A percentile compares a stretch with the other conserved stretches of the same genome.
Conservation (phyloP, 2,113 vertebrate genomes). For the Prochilodus magdalenae region DNA sequence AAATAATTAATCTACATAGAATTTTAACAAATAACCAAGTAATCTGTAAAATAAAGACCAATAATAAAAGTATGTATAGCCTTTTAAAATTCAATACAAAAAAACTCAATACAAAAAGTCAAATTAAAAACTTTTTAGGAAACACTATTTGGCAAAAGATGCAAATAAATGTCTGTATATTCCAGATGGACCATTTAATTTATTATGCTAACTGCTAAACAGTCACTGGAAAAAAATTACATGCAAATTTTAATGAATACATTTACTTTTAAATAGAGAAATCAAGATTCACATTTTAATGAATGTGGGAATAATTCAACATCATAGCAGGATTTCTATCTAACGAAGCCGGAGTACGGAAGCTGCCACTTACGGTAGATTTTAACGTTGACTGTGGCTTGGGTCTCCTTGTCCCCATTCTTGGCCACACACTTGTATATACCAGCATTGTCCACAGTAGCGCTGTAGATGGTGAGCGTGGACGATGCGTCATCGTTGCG, state of each 20-base stretch:
- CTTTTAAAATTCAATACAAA: neutral
- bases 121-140: too few species aligned
- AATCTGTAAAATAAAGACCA: too few species aligned
- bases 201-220: too few species aligned
- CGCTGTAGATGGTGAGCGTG: slow-evolving; percentile 94
- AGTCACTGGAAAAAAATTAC: too few species aligned
- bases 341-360: neutral
- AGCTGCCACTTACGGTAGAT: slow-evolving; percentile 90
- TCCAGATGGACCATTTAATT: too few species aligned
- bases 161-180: too few species aligned
- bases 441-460: slow-evolving; percentile 88
- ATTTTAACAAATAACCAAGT: neutral
- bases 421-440: slow-evolving; percentile 95
- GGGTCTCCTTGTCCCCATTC: slow-evolving; percentile 81
- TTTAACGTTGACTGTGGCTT: slow-evolving; percentile 92
- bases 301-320: too few species aligned
- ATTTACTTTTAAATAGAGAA: too few species aligned
- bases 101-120: too few species aligned
- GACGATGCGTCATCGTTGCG: slow-evolving; percentile 84
- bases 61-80: neutral
- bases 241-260: too few species aligned
- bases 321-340: neutral
- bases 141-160: too few species aligned
- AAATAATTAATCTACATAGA: neutral
- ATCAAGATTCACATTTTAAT: neutral